phyloP scores from a whole-genome alignment of 2,888 invertebrate genomes.

The Fragum whitleyi region DNA sequence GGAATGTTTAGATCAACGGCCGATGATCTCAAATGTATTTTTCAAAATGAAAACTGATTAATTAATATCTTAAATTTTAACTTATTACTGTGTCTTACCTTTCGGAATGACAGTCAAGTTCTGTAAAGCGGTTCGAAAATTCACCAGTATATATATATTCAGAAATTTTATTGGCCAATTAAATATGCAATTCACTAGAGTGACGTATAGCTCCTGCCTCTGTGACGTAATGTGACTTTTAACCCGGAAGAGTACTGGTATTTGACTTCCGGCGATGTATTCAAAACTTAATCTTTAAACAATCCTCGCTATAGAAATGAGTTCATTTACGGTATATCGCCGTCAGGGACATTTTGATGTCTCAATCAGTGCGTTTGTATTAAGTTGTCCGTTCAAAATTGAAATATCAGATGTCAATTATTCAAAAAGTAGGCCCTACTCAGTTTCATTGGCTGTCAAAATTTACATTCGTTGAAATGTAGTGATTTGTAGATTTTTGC shows the following conservation, averaged over 20 bases:
- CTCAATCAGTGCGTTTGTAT: not conserved
- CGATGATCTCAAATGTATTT: no score
- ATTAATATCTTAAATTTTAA: no score
- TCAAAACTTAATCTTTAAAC: not conserved
- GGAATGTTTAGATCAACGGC: no score
- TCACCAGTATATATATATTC: not conserved
- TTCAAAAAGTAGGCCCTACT: not conserved
- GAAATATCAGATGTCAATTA: not conserved
- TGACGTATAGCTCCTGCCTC: not conserved
- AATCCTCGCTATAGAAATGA: not conserved
- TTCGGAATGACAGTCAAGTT: not conserved
- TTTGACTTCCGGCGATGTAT: slow-evolving; percentile 3
- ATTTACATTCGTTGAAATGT: no score
- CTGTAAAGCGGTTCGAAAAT: not conserved
- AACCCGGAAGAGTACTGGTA: slow-evolving; percentile 10
- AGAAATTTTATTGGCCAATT: not conserved
- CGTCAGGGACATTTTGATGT: not conserved
- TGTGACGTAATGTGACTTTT: slow-evolving; percentile 13
- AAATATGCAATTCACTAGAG: not conserved
- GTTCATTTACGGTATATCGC: not conserved
- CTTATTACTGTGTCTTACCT: no score
- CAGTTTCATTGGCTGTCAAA: no score
- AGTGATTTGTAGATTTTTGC: no score
- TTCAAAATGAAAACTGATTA: no score
- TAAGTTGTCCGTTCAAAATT: not conserved